Evolutionary conservation across 2,113 vertebrate species (phyloP).

Genomic region (Trachemys scripta): DNA sequence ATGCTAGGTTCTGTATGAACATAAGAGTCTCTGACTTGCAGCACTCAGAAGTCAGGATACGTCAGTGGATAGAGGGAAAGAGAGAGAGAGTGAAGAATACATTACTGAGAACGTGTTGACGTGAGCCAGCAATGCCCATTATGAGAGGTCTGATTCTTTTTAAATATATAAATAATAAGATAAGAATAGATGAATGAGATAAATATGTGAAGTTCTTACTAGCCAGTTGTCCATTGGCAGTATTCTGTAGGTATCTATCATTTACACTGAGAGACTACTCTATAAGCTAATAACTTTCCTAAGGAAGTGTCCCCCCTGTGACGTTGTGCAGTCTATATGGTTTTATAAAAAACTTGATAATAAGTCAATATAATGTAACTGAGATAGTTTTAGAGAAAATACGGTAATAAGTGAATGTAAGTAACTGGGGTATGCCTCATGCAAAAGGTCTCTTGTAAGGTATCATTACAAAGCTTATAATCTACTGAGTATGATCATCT

Average conservation of each 20-base stretch:
- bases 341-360: too few relatives aligned
- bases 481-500: too few relatives aligned
- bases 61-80: constrained; percentile 5
- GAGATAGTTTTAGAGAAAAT: too few relatives aligned
- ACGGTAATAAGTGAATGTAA: too few relatives aligned
- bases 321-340: too few relatives aligned
- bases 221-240: not conserved
- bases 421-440: too few relatives aligned
- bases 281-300: constrained; percentile 24
- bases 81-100: constrained; percentile 37
- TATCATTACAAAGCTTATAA: too few relatives aligned
- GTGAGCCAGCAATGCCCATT: constrained; percentile 6
- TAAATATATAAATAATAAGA: constrained; percentile 41
- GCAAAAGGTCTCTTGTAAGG: too few relatives aligned
- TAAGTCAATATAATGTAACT: too few relatives aligned
- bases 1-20: not conserved
- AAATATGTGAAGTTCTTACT: constrained; percentile 26
- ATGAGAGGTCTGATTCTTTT: constrained; percentile 9
- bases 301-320: too few relatives aligned
- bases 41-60: not conserved
- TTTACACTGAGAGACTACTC: constrained; percentile 10
- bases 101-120: not conserved
- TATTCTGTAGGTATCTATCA: not conserved
- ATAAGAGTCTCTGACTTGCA: not conserved
- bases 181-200: constrained; percentile 14